A percentile compares a stretch with the other conserved stretches of the same genome.
These are phyloP conservation scores for Craniophora ligustri DNA, from an alignment of 2,888 invertebrate genomes.

Conservation along the genomic window DNA sequence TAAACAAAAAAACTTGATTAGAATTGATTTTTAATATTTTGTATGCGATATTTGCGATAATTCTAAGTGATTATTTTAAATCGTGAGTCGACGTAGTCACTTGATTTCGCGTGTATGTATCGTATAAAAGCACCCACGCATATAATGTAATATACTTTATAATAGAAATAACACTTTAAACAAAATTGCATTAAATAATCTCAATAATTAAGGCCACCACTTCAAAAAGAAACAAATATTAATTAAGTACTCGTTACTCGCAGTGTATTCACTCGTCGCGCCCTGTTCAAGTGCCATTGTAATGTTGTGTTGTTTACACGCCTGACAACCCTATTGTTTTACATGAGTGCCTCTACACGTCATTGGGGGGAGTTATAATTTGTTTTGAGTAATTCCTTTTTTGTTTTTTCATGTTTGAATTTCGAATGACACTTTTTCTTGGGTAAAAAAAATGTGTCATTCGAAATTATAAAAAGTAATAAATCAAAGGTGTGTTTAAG, in stretches of 20 bases:
- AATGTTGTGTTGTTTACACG: conserved; percentile 69
- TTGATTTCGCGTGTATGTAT: too few species aligned
- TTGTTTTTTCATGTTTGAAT: conserved; percentile 51
- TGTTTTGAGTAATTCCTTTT: conserved; percentile 59
- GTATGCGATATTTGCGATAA: too few species aligned
- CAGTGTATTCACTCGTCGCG: conserved; percentile 48
- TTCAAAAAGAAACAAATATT: conserved; percentile 57
- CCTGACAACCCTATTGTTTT: conserved; percentile 74
- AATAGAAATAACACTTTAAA: too few species aligned
- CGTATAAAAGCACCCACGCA: too few species aligned
- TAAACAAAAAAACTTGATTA: conserved; percentile 19
- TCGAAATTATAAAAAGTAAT: too few species aligned
- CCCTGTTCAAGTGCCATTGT: conserved; percentile 65
- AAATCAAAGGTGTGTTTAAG: too few species aligned
- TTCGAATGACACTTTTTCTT: conserved; percentile 1
- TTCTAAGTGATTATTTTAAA: too few species aligned
- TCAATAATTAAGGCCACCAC: conserved; percentile 27
- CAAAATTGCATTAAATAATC: too few species aligned
- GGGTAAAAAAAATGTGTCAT: too few species aligned
- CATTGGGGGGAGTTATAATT: conserved; percentile 63
- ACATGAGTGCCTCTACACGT: conserved; percentile 65
- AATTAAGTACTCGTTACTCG: conserved; percentile 59
- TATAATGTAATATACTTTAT: too few species aligned
- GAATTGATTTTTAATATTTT: too few species aligned
- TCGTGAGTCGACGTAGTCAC: too few species aligned